Evolutionary conservation across 2,888 invertebrate genomes (phyloP), one percentile per base, ranked within the genome.

Genomic region (Camponotus fellah): DNA sequence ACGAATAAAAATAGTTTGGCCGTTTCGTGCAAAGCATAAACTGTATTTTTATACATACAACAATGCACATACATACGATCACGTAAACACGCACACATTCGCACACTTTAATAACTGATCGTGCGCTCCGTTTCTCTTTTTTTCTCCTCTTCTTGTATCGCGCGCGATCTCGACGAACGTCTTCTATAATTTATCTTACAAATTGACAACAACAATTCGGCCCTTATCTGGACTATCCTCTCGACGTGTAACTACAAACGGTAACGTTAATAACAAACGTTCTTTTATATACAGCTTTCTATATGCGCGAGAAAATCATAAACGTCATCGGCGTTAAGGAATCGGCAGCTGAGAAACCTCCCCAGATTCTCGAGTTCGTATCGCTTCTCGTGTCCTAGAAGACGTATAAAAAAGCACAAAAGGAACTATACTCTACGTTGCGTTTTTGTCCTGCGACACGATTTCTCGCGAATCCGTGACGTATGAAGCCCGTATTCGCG

Each of bases 201-300:
- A 53, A 91, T 88, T 91, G 89, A 90, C 89, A 90, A 90, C 84
- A 91, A 86, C 87, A 76, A 88, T 82, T 87, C 82, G 65, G 84
- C 83, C 43, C 65, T 89, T 84, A 88, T 66, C 80, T 49, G 37
- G 72, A 49, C 53, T 86, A 84, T 12, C 49, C 32, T 40, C 69
- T 26, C 82, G 83, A 76, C 53, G 43, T 62, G 74, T 83, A 71
- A 66, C 53, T 86, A 85, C 64, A 69, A 85, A 82, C 85, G 72
- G 85, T 66, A 53, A 53, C 68, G 58, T 85, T 76, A 56, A 75
- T 86, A 71, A 86, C 64, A 82, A 89, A 83, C 69, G 68, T 71
- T 86, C 26, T 66, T 53, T 53, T 80, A 87, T 84, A 81, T 85
- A 85, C 84, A 85, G 66, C 62, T 64, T 69, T 66, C 68, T 84